Base-by-base conservation (phyloP, 2,888 invertebrate genomes). In the Odontocolon sp. region DNA sequence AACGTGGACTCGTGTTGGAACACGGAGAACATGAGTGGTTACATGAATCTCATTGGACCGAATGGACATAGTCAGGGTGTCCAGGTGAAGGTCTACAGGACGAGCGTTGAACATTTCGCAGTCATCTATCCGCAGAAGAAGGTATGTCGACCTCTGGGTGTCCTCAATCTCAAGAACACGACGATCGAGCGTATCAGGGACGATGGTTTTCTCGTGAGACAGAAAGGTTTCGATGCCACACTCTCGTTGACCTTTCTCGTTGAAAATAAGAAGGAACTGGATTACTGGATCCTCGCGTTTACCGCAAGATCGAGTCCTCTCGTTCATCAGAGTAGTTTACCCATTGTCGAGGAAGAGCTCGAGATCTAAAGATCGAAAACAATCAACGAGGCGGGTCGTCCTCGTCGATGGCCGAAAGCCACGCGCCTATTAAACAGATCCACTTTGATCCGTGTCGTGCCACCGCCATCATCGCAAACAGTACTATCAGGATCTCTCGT, bases 111-210 rank as follows among this genome's bases (percentile, higher is more conserved):
- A 85, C 94, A 94, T 83, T 94, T 94, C 83, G 93, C 93, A 1
- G 94, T 94, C 4, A 92, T 94, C 28, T 94, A 93, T 80, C 94
- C 94, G 4, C 92, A 93, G 87, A 93, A 93, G 89, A 92, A 93
- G 83, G 91, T 94, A 8, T 92, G 93, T 78, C 92, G 93, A 79
- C 92, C 94, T 0, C 89, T 93, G 36, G 93, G 93, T 0, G 94
- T 94, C 1, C 91, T 94, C 40, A 94, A 94, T 87, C 87, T 94
- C 78, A 91, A 92, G 82, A 94, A 93, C 83, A 93, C 93, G 8
- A 90, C 89, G n/a, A 91, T 93, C 47, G 93, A 93, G 81, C 91
- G 91, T 54, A 91, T 91, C 40, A 91, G 91, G 2, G 92, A 91
- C 74, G 91, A 91, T 56, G 93, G 93, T 0, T 93, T 94, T 83